phyloP scores from a whole-genome alignment of 2,888 invertebrate species.

The Glaucopsyche alexis region DNA sequence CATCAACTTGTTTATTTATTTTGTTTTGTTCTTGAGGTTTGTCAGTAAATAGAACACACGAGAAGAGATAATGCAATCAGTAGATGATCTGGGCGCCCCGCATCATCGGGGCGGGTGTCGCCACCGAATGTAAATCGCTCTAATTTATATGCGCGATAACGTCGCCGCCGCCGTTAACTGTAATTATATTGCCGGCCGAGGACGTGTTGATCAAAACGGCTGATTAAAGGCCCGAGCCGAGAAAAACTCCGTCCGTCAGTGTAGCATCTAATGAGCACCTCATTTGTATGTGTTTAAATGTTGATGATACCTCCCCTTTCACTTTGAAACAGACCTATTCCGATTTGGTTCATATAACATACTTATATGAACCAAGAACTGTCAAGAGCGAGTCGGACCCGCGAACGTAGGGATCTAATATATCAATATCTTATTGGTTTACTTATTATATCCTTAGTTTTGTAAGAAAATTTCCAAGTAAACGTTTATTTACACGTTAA shows the following conservation, averaged over 20 bases:
- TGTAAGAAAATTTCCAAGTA: too few relatives aligned
- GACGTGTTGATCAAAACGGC: slow-evolving; percentile 78
- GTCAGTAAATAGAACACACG: slow-evolving; percentile 12
- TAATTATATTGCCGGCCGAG: slow-evolving; percentile 78
- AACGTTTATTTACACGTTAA: too few relatives aligned
- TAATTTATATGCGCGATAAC: slow-evolving; percentile 79
- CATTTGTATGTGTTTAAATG: slow-evolving; percentile 8
- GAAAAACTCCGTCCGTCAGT: slow-evolving; percentile 51
- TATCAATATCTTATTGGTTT: too few relatives aligned
- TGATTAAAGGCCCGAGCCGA: slow-evolving; percentile 67
- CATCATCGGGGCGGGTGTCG: slow-evolving; percentile 73
- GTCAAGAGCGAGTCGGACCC: too few relatives aligned
- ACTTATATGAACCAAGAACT: too few relatives aligned
- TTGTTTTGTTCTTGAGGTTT: background rate
- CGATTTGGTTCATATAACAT: too few relatives aligned
- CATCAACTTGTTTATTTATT: too few relatives aligned
- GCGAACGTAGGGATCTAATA: too few relatives aligned
- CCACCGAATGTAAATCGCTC: slow-evolving; percentile 77
- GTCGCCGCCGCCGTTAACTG: slow-evolving; percentile 78
- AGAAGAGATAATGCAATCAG: slow-evolving; percentile 40
- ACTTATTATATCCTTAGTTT: too few relatives aligned
- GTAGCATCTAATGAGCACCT: slow-evolving; percentile 37
- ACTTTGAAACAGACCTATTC: too few relatives aligned
- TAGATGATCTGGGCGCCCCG: slow-evolving; percentile 65
- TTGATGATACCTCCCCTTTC: background rate